Conservation (phyloP, 1,140 invertebrate genomes). For the Chlorops oryzae region DNA sequence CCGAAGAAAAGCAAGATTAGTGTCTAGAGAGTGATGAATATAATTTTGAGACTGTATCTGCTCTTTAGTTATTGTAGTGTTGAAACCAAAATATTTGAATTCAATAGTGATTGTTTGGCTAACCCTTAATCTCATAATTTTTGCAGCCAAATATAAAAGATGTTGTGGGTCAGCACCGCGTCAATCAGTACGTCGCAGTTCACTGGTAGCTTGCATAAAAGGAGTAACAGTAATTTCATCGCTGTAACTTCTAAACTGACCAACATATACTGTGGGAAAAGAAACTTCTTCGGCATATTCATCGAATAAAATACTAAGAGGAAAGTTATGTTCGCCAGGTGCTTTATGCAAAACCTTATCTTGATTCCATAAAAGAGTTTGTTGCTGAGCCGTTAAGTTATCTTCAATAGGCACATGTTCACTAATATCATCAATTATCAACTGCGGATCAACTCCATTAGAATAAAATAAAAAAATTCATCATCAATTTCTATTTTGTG, state of each 20-base stretch:
- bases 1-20: conserved; percentile 22
- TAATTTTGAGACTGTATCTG: conserved; percentile 31
- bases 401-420: conserved; percentile 28
- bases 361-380: conserved; percentile 39
- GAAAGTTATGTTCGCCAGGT: conserved; percentile 25
- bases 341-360: conserved; percentile 32
- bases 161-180: conserved; percentile 11
- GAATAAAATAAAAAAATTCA: background rate
- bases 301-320: conserved; percentile 25
- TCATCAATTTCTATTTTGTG: conserved; percentile 3
- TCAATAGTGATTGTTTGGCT: conserved; percentile 10
- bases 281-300: conserved; percentile 41
- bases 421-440: conserved; percentile 18
- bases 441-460: background rate
- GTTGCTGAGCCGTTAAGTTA: conserved; percentile 31
- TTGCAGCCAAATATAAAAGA: conserved; percentile 12
- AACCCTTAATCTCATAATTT: conserved; percentile 10
- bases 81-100: conserved; percentile 24
- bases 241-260: conserved; percentile 31
- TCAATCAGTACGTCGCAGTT: conserved; percentile 14
- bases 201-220: conserved; percentile 3
- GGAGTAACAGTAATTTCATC: conserved; percentile 13
- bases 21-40: conserved; percentile 12
- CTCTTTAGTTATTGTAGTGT: conserved; percentile 21
- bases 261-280: conserved; percentile 41